Evolutionary conservation across 2,797 vertebrate genomes (phyloP), one percentile per base, ranked within the genome.

Genomic region (Notamacropus eugenii): DNA sequence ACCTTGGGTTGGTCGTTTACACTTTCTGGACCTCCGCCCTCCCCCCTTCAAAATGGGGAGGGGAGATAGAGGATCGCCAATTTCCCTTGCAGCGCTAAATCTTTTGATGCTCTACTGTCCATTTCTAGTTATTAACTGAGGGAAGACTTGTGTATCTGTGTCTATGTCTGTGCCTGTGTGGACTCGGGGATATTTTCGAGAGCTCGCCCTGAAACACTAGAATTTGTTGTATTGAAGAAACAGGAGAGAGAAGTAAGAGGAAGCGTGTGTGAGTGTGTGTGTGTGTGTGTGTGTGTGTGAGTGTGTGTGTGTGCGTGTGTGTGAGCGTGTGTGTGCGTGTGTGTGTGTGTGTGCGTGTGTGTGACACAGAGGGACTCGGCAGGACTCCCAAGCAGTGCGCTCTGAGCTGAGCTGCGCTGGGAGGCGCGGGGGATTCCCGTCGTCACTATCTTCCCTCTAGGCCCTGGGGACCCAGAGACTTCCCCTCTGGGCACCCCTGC

Each of bases 221-320:
- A 4, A 34, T 46, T 13, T 94, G 58, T 90, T 90, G 67, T 29
- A 91, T 57, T 13, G 91, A 57, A 54, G 56, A 90, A 52, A 54
- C 24, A 54, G 31, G 93, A 62, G 0, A 12, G 82, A 87, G 90
- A 95, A 93, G 95, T 91, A 4, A 74, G 94, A 91, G 95, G 91
- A 97, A 90, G 93, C 55, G 93, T 95, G 91, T 96, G 52, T 3
- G 46, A 2, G 46, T 3, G 46, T 3, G 46, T 46, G 46, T 3
- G 46, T 46, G 46, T 46, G 46, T 3, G 46, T 46, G 46, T 46
- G 46, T 46, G 46, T n/a, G n/a, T n/a, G n/a, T n/a, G n/a, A 4
- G 97, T 96, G 96, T 92, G 40, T 55, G 90, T 27, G 93, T 92
- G 97, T 95, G 94, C 96, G 96, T 95, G 94, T 96, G 97, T 95